phyloP scores from a whole-genome alignment of 2,113 vertebrate genomes.

The Aepyceros melampus region DNA sequence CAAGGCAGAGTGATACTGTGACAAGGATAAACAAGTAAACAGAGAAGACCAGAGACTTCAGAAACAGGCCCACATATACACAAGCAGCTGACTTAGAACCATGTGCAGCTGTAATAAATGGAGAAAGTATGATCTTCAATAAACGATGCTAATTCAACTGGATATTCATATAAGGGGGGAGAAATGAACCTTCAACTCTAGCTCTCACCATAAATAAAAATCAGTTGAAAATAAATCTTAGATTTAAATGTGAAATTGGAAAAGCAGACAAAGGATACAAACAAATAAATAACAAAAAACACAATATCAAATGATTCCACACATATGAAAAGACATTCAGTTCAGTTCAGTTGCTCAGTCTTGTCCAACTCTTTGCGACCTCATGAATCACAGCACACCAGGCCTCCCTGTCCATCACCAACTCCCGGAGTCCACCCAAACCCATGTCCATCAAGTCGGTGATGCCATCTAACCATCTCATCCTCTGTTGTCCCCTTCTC shows the following conservation, averaged over 20 bases:
- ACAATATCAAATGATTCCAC: background rate
- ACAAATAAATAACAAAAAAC: background rate
- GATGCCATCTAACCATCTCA: too few species aligned
- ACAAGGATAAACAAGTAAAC: background rate
- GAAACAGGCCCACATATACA: background rate
- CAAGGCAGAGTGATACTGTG: background rate
- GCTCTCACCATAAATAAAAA: background rate
- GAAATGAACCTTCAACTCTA: background rate
- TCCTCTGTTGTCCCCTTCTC: too few species aligned
- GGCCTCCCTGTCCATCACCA: too few species aligned
- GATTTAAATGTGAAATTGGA: background rate
- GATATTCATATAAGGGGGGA: background rate
- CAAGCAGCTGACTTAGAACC: background rate
- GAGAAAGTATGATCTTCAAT: background rate
- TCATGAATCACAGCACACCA: background rate
- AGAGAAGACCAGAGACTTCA: background rate
- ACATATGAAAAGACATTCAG: background rate
- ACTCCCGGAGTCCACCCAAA: too few species aligned
- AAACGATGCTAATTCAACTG: background rate
- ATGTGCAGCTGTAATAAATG: background rate
- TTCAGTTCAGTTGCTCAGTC: background rate
- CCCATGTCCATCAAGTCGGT: too few species aligned
- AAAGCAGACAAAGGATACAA: background rate
- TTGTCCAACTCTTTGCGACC: background rate
- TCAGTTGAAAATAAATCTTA: background rate